A percentile compares a stretch with the other conserved stretches of the same genome.
These are phyloP conservation scores for Balaeniceps rex DNA, from an alignment of 2,113 vertebrate species.

Conservation along the genomic window DNA sequence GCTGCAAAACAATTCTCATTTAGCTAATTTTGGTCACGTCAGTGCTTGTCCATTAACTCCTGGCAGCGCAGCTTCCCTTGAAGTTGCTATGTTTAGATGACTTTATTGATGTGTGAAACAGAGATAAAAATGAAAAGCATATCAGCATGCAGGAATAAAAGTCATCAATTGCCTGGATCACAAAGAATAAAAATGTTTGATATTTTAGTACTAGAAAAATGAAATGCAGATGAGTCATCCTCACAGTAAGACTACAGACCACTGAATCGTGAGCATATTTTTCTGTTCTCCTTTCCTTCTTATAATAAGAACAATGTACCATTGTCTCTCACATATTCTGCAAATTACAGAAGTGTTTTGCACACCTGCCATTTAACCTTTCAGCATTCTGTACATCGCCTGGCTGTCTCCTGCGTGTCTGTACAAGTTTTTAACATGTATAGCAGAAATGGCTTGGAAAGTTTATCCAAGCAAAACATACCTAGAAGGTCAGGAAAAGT, in stretches of 20 bases:
- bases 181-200: background rate
- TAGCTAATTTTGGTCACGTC: background rate
- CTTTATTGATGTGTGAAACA: background rate
- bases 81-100: background rate
- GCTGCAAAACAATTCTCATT: background rate
- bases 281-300: background rate
- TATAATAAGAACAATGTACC: background rate
- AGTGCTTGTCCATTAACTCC: background rate
- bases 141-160: background rate
- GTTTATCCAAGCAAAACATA: background rate
- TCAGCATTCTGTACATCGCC: background rate
- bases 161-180: background rate
- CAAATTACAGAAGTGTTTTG: background rate
- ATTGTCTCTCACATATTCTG: background rate
- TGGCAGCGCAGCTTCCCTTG: background rate
- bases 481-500: background rate
- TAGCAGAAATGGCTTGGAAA: background rate
- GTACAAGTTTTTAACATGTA: background rate
- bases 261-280: background rate
- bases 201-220: background rate
- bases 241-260: background rate
- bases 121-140: background rate
- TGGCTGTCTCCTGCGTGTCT: background rate
- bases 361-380: background rate
- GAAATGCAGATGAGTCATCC: background rate